Conservation (phyloP, 2,888 invertebrate genomes). For the Dichetophora obliterata region DNA sequence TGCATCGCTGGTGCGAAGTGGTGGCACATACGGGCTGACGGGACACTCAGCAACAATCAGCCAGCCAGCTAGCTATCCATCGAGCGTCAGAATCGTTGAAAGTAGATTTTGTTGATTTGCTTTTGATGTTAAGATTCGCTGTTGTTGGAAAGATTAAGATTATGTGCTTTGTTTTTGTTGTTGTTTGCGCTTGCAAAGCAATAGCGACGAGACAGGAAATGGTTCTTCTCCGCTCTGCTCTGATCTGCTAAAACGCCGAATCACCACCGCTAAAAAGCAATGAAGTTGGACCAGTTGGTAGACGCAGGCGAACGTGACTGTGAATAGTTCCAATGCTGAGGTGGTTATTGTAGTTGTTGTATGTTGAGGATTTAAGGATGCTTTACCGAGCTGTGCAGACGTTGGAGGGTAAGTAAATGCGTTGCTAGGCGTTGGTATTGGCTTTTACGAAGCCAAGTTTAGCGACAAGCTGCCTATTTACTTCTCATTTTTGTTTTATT, state of each 20-base stretch:
- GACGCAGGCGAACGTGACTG: neutral
- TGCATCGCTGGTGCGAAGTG: neutral
- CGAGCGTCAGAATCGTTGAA: constrained; percentile 17
- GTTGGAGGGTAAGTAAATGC: neutral
- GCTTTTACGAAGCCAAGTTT: too few species aligned
- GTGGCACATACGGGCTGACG: neutral
- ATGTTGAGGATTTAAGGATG: constrained; percentile 37
- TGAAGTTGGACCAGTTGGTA: constrained; percentile 17
- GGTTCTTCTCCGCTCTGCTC: neutral
- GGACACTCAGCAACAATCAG: constrained; percentile 16
- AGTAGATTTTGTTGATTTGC: constrained; percentile 26
- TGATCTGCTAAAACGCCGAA: neutral
- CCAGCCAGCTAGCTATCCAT: constrained; percentile 12
- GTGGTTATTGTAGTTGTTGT: constrained; percentile 19
- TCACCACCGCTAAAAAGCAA: constrained; percentile 7
- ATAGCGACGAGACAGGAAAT: constrained; percentile 24
- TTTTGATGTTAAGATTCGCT: constrained; percentile 17
- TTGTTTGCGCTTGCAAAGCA: neutral
- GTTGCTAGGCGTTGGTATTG: neutral
- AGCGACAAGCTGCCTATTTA: too few species aligned
- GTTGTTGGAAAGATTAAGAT: neutral
- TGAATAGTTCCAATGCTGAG: constrained; percentile 15
- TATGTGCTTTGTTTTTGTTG: neutral
- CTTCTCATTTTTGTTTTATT: too few species aligned
- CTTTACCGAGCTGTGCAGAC: neutral